A percentile compares a stretch with the other conserved stretches of the same genome.
Conservation (phyloP, 2,113 vertebrate genomes). For the Platichthys stellatus region DNA sequence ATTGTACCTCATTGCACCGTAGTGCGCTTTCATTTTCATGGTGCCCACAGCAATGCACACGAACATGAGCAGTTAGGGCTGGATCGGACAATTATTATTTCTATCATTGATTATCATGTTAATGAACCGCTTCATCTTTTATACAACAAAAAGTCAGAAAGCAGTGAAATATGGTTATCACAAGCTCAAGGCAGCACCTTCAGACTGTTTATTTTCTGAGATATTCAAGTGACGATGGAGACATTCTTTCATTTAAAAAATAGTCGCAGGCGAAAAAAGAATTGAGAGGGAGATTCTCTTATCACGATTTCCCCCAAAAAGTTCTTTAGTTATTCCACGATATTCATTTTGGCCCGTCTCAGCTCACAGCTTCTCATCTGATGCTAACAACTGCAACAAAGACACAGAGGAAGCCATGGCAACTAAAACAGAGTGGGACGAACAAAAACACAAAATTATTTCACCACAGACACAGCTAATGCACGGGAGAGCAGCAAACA, state of each 20-base stretch:
- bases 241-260: background rate
- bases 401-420: constrained; percentile 19
- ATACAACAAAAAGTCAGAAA: constrained; percentile 1
- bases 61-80: background rate
- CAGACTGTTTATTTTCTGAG: background rate
- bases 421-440: constrained; percentile 25
- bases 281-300: background rate
- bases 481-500: constrained; percentile 30
- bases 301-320: background rate
- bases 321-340: background rate
- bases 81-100: background rate
- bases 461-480: constrained; percentile 25
- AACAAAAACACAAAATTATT: constrained; percentile 22
- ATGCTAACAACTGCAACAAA: constrained; percentile 23
- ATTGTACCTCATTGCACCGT: constrained; percentile 13
- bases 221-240: background rate
- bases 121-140: background rate
- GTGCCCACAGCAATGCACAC: background rate
- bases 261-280: background rate
- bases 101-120: background rate
- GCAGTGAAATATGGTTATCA: background rate
- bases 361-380: constrained; percentile 6
- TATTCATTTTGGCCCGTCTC: constrained; percentile 9
- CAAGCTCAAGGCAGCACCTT: background rate
- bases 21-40: background rate